phyloP scores from a whole-genome alignment of 2,797 vertebrate genomes.

The Platalea minor region DNA sequence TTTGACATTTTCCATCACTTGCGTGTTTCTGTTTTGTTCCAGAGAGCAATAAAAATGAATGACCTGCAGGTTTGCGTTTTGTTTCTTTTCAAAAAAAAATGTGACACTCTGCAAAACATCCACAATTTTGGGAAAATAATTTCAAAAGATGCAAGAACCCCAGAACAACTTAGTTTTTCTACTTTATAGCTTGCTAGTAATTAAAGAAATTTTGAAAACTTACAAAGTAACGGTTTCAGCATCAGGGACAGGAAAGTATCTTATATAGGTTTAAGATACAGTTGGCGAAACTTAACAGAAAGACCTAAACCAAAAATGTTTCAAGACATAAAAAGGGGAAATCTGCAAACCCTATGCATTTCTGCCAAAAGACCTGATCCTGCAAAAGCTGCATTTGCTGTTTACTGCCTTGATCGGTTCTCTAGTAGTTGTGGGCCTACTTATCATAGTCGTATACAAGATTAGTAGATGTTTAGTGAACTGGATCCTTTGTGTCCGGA shows the following conservation, averaged over 20 bases:
- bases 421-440: not conserved
- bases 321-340: not conserved
- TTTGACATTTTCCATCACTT: conserved; percentile 42
- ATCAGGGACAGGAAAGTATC: not conserved
- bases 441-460: not conserved
- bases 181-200: not conserved
- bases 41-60: conserved; percentile 46
- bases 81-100: conserved; percentile 10
- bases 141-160: not conserved
- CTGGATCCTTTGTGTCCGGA: not conserved
- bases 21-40: conserved; percentile 28
- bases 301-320: not conserved
- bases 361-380: not conserved
- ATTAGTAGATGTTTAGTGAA: not conserved
- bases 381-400: not conserved
- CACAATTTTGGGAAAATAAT: not conserved
- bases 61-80: conserved; percentile 17
- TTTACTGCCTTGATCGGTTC: not conserved
- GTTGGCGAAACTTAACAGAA: not conserved
- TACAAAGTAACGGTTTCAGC: not conserved
- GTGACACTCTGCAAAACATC: not conserved
- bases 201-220: not conserved
- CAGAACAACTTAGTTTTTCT: not conserved
- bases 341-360: not conserved
- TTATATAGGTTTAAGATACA: not conserved